A percentile compares a stretch with the other conserved stretches of the same genome.
Evolutionary conservation across 1,140 invertebrate species (phyloP).

Genomic region (Tigriopus japonicus): DNA sequence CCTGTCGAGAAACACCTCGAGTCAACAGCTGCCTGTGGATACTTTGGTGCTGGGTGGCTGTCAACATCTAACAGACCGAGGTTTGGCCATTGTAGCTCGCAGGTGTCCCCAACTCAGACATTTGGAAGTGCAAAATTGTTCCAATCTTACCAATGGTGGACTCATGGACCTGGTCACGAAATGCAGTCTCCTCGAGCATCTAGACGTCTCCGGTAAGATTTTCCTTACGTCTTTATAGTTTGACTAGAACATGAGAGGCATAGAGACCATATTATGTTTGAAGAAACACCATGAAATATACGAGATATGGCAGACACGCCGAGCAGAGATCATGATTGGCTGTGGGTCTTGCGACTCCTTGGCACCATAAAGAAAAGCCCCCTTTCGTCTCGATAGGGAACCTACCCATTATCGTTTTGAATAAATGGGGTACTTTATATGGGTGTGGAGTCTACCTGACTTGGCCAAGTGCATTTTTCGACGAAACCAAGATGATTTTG

Average conservation of each 20-base stretch:
- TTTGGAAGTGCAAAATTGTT: conserved; percentile 46
- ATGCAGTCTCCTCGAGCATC: conserved; percentile 46
- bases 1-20: conserved; percentile 14
- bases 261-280: not conserved
- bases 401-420: too few species aligned
- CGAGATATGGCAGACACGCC: not conserved
- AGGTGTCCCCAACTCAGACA: conserved; percentile 49
- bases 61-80: conserved; percentile 49
- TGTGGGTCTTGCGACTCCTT: too few species aligned
- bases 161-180: conserved; percentile 41
- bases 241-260: too few species aligned
- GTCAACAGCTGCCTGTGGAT: not conserved
- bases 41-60: conserved; percentile 46
- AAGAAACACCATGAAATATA: not conserved
- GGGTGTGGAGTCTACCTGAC: too few species aligned
- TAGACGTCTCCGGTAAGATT: conserved; percentile 47
- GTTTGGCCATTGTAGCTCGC: conserved; percentile 42
- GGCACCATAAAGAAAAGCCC: too few species aligned
- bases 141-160: conserved; percentile 42
- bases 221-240: not conserved
- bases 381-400: too few species aligned
- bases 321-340: not conserved
- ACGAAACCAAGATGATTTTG: too few species aligned
- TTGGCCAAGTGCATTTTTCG: too few species aligned
- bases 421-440: too few species aligned